A percentile compares a stretch with the other conserved stretches of the same genome.
Conservation (phyloP, 2,797 vertebrate genomes). For the Coracias cyanogaster region DNA sequence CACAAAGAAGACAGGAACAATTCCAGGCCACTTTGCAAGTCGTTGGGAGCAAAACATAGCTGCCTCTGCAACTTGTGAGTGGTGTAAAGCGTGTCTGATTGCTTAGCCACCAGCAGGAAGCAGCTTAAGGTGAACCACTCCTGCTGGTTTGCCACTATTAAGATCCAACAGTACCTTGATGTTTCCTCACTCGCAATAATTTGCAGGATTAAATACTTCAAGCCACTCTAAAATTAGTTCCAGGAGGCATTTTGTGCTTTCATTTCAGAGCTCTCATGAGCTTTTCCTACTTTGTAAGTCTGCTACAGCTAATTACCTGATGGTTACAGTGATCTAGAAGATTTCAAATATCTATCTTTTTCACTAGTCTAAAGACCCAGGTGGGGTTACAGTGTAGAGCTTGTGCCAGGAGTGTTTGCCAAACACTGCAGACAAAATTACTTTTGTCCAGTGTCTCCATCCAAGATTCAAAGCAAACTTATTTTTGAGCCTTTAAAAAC, state of each 20-base stretch:
- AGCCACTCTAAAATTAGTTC: conserved; percentile 64
- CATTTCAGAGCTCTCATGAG: conserved; percentile 55
- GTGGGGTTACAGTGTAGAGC: neutral
- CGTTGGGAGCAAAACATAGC: neutral
- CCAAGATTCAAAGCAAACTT: neutral
- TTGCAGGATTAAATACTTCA: conserved; percentile 70
- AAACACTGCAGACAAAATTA: conserved; percentile 19
- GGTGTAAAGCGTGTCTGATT: neutral
- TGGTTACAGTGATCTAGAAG: conserved; percentile 13
- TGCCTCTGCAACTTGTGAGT: neutral
- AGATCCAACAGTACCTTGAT: conserved; percentile 45
- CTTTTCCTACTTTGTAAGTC: conserved; percentile 28
- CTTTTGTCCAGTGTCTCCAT: neutral
- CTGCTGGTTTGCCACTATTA: conserved; percentile 48
- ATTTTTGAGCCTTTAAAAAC: neutral
- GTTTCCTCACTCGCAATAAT: conserved; percentile 57
- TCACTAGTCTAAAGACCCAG: conserved; percentile 6
- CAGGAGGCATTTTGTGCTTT: conserved; percentile 61
- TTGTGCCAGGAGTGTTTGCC: conserved; percentile 50
- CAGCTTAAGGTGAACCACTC: neutral
- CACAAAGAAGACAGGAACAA: neutral
- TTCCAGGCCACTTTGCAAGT: neutral
- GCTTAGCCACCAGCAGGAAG: conserved; percentile 43
- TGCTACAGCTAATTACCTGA: conserved; percentile 64
- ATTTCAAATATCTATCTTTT: conserved; percentile 60